Conservation (phyloP, 2,888 invertebrate genomes). For the Leucozona laternaria region DNA sequence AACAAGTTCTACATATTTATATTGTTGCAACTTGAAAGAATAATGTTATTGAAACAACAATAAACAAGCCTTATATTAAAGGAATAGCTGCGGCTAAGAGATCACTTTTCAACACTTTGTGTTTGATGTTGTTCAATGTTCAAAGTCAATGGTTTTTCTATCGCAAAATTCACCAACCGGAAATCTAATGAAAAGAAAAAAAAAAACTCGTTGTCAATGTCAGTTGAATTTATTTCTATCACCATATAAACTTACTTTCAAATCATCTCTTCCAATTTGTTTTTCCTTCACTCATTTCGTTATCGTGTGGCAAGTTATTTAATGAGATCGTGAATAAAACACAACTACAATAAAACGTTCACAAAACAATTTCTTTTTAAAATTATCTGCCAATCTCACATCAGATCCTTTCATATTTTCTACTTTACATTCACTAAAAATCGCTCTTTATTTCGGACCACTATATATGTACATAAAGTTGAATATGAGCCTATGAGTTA, state of each 20-base stretch:
- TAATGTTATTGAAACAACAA: too few relatives aligned
- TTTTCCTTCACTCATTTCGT: conserved; percentile 23
- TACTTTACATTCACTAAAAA: conserved; percentile 48
- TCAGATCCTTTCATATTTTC: conserved; percentile 65
- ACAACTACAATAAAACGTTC: conserved; percentile 5
- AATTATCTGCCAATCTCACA: conserved; percentile 50
- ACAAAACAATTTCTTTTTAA: conserved; percentile 30
- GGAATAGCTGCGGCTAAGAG: too few relatives aligned
- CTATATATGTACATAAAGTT: conserved; percentile 45
- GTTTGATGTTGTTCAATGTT: not conserved
- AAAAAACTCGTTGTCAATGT: conserved; percentile 22
- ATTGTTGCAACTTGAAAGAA: too few relatives aligned
- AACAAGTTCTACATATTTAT: too few relatives aligned
- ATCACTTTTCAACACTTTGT: not conserved
- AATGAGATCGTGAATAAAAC: conserved; percentile 40
- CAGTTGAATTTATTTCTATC: conserved; percentile 8
- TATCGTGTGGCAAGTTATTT: conserved; percentile 24
- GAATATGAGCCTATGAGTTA: not conserved
- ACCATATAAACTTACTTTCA: conserved; percentile 29
- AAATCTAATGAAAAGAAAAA: not conserved
- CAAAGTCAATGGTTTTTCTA: conserved; percentile 2
- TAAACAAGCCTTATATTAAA: not conserved
- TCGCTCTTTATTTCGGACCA: conserved; percentile 44
- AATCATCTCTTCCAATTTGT: conserved; percentile 32
- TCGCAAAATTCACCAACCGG: not conserved